Evolutionary conservation across 2,113 vertebrate species (phyloP), one percentile per base, ranked within the genome.

Genomic region (Ceyx margarethae): DNA sequence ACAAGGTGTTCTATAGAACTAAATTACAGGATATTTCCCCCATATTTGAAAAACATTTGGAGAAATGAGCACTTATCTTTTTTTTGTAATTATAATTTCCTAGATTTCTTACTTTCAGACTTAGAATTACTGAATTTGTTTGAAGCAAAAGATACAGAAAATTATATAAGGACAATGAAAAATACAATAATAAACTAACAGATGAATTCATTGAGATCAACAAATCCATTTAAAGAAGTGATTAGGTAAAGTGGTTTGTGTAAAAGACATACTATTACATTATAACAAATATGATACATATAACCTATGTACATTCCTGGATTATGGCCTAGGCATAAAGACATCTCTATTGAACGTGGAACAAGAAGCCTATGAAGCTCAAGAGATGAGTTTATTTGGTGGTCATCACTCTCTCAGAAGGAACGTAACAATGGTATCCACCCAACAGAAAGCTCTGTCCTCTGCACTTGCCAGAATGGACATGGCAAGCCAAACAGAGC

Each of bases 1-100:
- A 87, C 35, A 81, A 93, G 96, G 91, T 96, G 74, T 77, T 95
- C 56, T 92, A 57, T 7, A 71, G 71, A 93, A 78, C 45, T 48
- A 77, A 95, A 86, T 54, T 67, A 57, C 26, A 87, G 61, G 77
- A 86, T 89, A 81, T 85, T 75, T 33, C 23, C 15, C 23, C 16
- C 15, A 15, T 48, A 31, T 74, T 25, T 73, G 29, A 90, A 90
- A 20, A 91, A 46, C 7, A 75, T 35, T 87, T 81, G 11, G 29
- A 68, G 37, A 84, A 84, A 81, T 66, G 28, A 92, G 79, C n/a
- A 48, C 4, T 73, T 85, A 17, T n/a, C 1, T 23, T 83, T 54
- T 54, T 53, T 73, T 42, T 35, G 37, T 64, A 57, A 77, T 37
- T 6, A 81, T 17, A 83, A 87, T 73, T 85, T 85, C 71, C 73